A percentile compares a stretch with the other conserved stretches of the same genome.
Evolutionary conservation across 2,797 vertebrate species (phyloP).

Genomic region (Thaleichthys pacificus): DNA sequence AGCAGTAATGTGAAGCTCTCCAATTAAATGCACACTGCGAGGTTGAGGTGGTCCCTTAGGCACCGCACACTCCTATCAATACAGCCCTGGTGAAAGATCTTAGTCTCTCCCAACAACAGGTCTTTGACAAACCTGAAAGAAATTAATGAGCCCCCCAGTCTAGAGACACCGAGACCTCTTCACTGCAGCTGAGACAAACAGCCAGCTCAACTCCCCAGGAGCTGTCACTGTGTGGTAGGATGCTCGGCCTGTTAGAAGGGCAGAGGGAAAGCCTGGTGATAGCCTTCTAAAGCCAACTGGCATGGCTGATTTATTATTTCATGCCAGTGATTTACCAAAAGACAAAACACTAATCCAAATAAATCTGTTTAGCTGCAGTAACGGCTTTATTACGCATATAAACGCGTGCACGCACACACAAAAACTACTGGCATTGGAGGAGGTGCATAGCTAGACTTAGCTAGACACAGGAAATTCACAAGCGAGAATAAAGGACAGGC

Average conservation of each 20-base stretch:
- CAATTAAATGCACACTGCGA: constrained; percentile 37
- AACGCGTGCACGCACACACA: constrained; percentile 20
- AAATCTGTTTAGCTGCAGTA: neutral
- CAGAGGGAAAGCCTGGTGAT: too few species aligned
- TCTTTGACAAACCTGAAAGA: constrained; percentile 9
- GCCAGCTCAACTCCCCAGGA: constrained; percentile 12
- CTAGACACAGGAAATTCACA: too few species aligned
- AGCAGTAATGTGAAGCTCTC: constrained; percentile 16
- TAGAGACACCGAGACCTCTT: neutral
- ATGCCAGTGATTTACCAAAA: neutral
- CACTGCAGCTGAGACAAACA: neutral
- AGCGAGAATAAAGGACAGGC: neutral
- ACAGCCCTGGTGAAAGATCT: constrained; percentile 37
- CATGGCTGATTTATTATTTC: neutral
- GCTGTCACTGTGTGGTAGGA: neutral
- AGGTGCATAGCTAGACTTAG: too few species aligned
- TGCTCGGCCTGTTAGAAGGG: too few species aligned
- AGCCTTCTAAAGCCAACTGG: neutral
- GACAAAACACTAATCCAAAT: neutral
- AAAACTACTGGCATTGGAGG: neutral
- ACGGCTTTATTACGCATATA: neutral
- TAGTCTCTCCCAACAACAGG: neutral
- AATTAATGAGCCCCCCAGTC: constrained; percentile 10
- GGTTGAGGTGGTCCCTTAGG: constrained; percentile 37
- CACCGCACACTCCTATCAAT: constrained; percentile 32